Evolutionary conservation across 2,113 vertebrate species (phyloP).

Genomic region (Crotophaga sulcirostris): DNA sequence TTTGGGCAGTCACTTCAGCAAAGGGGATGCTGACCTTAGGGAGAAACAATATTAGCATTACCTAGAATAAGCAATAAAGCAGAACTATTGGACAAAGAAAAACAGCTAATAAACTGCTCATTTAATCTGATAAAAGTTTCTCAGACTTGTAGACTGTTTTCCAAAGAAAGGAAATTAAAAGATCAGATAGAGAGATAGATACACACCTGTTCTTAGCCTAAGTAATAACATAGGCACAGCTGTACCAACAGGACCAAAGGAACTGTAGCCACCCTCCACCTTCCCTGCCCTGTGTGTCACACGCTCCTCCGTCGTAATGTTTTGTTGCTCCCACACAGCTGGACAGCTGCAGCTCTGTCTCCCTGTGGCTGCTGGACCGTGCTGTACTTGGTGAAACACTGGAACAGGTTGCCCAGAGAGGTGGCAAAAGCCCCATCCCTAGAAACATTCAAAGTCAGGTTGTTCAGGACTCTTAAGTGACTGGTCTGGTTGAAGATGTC

Average conservation of each 20-base stretch:
- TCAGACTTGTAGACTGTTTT: neutral
- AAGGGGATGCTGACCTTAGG: neutral
- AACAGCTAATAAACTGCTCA: neutral
- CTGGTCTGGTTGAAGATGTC: neutral
- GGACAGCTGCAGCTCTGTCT: neutral
- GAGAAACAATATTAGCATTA: neutral
- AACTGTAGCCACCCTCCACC: neutral
- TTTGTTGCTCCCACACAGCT: neutral
- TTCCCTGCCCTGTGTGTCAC: neutral
- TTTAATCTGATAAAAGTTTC: neutral
- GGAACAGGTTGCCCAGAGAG: neutral
- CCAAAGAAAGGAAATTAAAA: neutral
- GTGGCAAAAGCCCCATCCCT: neutral
- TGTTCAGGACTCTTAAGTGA: neutral
- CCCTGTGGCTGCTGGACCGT: neutral
- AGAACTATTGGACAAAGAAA: neutral
- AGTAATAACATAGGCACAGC: neutral
- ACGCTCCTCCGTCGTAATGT: fast-evolving
- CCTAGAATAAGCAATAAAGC: neutral
- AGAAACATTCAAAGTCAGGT: neutral
- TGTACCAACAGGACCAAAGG: neutral
- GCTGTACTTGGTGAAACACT: neutral
- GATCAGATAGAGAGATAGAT: neutral
- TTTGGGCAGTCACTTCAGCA: neutral
- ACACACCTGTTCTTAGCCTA: neutral